phyloP scores from a whole-genome alignment of 2,797 vertebrate species.

The Xenops minutus region DNA sequence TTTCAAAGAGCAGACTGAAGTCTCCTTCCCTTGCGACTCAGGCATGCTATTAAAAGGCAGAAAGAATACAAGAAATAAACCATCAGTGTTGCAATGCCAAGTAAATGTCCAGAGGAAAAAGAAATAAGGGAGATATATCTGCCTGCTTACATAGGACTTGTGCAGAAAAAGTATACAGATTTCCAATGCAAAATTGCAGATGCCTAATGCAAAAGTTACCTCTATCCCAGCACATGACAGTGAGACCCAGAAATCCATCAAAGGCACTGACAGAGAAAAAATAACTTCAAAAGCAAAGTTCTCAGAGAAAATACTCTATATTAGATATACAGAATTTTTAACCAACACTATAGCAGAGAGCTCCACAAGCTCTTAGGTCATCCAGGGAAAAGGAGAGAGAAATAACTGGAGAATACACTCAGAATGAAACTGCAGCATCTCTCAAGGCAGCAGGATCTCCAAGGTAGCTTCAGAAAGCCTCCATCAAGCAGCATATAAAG shows the following conservation, averaged over 20 bases:
- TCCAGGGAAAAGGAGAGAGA: not conserved
- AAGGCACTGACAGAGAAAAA: not conserved
- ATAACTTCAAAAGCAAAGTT: not conserved
- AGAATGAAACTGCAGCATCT: not conserved
- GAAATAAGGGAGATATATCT: not conserved
- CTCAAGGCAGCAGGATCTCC: not conserved
- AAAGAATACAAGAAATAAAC: not conserved
- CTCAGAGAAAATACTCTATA: not conserved
- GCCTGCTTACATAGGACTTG: not conserved
- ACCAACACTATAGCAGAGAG: not conserved
- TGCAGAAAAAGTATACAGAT: not conserved
- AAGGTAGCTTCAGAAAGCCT: not conserved
- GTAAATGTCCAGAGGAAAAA: not conserved
- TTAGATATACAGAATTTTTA: not conserved
- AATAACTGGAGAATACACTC: not conserved
- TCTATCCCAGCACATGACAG: not conserved
- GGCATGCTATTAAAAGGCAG: not conserved
- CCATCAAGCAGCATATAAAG: not conserved
- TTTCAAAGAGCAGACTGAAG: not conserved
- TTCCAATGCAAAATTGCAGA: not conserved
- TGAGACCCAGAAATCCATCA: not conserved
- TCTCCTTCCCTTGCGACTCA: not conserved
- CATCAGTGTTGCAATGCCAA: not conserved
- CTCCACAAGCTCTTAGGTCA: not conserved
- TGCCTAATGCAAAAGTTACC: not conserved